These are phyloP conservation scores for Tapirus indicus DNA, from an alignment of 2,797 vertebrate genomes.

Conservation along the genomic window DNA sequence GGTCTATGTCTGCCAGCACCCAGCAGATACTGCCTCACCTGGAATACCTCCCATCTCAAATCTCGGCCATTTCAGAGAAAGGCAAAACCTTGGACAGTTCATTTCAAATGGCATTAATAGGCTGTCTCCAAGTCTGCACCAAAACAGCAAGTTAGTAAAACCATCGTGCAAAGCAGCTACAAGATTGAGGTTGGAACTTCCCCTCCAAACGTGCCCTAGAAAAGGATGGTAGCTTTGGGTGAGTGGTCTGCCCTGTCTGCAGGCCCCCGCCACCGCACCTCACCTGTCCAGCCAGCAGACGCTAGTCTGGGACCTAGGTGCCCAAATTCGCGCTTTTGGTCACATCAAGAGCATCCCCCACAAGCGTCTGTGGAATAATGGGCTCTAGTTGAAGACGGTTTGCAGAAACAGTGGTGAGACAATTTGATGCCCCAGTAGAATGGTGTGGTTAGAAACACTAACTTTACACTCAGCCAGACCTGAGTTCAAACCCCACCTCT, in stretches of 20 bases:
- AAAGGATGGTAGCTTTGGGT: background rate
- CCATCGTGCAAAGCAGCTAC: background rate
- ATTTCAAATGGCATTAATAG: background rate
- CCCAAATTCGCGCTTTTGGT: background rate
- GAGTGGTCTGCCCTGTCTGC: background rate
- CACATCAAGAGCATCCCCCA: background rate
- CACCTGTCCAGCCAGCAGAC: background rate
- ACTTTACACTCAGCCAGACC: background rate
- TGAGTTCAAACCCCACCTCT: conserved; percentile 17
- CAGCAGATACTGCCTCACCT: background rate
- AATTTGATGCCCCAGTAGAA: background rate
- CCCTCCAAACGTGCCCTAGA: background rate
- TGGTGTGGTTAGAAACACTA: background rate
- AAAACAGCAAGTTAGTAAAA: background rate
- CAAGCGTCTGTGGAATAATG: background rate
- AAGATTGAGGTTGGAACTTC: background rate
- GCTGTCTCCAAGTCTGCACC: background rate
- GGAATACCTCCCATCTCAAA: background rate
- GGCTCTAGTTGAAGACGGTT: background rate
- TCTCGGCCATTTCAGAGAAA: background rate
- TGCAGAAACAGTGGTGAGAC: background rate
- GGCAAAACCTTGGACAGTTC: background rate
- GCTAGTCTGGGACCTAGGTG: background rate
- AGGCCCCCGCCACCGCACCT: background rate
- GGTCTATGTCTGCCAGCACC: background rate